Base-by-base conservation (phyloP, 2,888 invertebrate species). In the Cerastoderma edule region DNA sequence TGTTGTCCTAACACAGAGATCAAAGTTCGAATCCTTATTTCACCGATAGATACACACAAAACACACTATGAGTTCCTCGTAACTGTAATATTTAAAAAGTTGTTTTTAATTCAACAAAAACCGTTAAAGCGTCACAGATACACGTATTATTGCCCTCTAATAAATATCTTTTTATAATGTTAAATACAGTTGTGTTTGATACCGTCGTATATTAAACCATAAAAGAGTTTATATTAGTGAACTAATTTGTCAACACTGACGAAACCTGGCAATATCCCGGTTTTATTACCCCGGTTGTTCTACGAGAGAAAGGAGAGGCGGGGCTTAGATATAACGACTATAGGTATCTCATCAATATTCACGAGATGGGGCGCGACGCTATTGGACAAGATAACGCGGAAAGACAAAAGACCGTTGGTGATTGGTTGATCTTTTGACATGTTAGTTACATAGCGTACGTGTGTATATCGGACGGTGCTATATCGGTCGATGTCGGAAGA, bases 161-260 rank as follows among this genome's bases (percentile, higher is more conserved):
- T 60, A 60, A 60, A 60, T 60, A 60, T 35, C 60, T 60, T 60
- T 30, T 22, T 50, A 39, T 39, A 39, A 24, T 60, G 60, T 60
- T 13, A 60, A 60, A 60, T 60, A 60, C 27, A 39, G 39, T 39
- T 24, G 22, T 39, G 35, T 66, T 66, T 66, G 66, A 66, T 66
- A 50, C 24, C 22, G 53, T 27, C 28, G 53, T 74, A 71, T 72
- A 54, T 68, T 73, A 68, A 76, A 76, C 80, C 68, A 80, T 80
- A 80, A 80, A 80, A 80, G 71, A 71, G 80, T 80, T 80, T 80
- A 80, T 76, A 66, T 69, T 76, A 50, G 71, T 50, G 53, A 71
- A 76, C 71, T 70, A 73, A 76, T 76, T 80, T 80, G 80, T 80
- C 67, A 70, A 70, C 63, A 56, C 67, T 73, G 73, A 66, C 35